Conservation (phyloP, 2,888 invertebrate species). For the Aquatica leii region DNA sequence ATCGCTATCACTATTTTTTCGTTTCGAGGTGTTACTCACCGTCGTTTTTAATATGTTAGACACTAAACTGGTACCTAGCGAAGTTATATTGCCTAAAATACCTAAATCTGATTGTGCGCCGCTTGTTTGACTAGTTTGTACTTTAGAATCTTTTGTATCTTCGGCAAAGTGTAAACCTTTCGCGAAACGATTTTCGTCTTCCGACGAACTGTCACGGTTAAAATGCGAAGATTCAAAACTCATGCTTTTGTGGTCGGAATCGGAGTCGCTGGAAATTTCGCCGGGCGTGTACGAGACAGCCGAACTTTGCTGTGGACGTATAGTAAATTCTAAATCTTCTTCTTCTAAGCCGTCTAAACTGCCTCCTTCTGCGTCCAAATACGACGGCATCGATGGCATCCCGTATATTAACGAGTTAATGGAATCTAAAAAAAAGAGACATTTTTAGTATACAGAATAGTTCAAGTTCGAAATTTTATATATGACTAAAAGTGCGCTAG, state of each 20-base stretch:
- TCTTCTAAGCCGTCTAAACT: constrained; percentile 52
- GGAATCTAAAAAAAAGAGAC: constrained; percentile 49
- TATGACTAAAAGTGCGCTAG: too few relatives aligned
- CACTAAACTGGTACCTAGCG: constrained; percentile 41
- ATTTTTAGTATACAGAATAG: too few relatives aligned
- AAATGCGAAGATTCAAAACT: constrained; percentile 59
- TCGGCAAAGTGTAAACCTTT: constrained; percentile 54
- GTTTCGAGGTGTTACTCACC: constrained; percentile 39
- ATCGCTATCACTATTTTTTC: constrained; percentile 54
- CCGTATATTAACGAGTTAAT: constrained; percentile 55
- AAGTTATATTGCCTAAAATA: constrained; percentile 41
- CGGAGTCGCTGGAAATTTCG: constrained; percentile 55
- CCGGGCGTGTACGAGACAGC: constrained; percentile 41
- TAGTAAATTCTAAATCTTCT: constrained; percentile 53
- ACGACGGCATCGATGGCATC: constrained; percentile 57
- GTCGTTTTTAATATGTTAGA: constrained; percentile 38
- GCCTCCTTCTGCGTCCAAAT: constrained; percentile 55
- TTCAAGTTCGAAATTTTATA: too few relatives aligned
- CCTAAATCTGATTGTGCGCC: constrained; percentile 23
- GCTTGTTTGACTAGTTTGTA: background rate
- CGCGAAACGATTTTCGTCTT: constrained; percentile 53
- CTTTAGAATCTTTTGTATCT: constrained; percentile 21
- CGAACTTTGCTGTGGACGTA: constrained; percentile 27
- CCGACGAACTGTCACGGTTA: constrained; percentile 57
- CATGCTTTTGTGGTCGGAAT: constrained; percentile 55